These are phyloP conservation scores for Ciona savignyi DNA, from an alignment of 23 tunicate species.

Conservation along the genomic window DNA sequence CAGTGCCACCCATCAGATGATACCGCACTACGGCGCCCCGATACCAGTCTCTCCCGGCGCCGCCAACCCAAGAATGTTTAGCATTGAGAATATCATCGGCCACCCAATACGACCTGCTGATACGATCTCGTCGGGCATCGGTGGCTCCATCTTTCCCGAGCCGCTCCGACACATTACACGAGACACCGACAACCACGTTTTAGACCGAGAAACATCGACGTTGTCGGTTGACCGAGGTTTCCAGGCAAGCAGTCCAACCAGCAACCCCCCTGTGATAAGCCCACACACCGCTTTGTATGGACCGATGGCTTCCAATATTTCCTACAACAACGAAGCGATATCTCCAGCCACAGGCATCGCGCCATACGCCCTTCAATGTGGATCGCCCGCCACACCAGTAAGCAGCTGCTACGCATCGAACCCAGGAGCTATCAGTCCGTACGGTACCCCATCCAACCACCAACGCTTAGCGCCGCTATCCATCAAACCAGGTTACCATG, in stretches of 20 bases:
- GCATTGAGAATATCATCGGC: conserved; percentile 91
- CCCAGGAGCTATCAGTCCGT: conserved; percentile 20
- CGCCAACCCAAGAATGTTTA: conserved; percentile 60
- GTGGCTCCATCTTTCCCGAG: not conserved
- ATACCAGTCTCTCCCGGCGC: conserved; percentile 32
- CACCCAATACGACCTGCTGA: conserved; percentile 28
- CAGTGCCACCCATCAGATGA: conserved; percentile 50
- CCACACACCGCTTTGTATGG: not conserved
- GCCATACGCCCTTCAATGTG: conserved; percentile 31
- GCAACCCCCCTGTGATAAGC: not conserved
- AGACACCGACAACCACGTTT: not conserved
- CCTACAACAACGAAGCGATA: conserved; percentile 9
- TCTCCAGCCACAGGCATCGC: conserved; percentile 32
- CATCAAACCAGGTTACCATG: conserved; percentile 38
- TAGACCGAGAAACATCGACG: not conserved
- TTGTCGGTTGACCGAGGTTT: not conserved
- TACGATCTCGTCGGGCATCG: not conserved
- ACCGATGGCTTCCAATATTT: conserved; percentile 20
- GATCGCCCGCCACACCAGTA: conserved; percentile 19
- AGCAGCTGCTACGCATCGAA: conserved; percentile 13
- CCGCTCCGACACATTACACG: conserved; percentile 8
- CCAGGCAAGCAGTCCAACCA: not conserved
- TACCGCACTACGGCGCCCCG: conserved; percentile 54
- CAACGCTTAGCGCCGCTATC: conserved; percentile 25
- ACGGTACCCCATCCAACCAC: conserved; percentile 9